Conservation (phyloP, 2,797 vertebrate genomes). For the Gymnodraco acuticeps region DNA sequence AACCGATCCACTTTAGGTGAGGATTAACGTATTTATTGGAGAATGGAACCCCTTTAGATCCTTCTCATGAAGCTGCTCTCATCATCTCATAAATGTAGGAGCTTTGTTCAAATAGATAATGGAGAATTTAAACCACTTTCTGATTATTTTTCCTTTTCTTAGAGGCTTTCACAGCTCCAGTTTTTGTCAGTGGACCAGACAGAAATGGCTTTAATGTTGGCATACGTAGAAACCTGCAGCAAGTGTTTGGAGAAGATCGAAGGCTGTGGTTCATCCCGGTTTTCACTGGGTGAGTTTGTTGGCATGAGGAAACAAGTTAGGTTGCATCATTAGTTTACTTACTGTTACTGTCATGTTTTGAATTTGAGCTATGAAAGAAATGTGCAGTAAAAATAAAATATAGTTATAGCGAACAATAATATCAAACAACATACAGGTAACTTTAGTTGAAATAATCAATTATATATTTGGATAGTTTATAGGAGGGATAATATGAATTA, state of each 20-base stretch:
- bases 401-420: background rate
- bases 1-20: conserved; percentile 98
- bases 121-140: conserved; percentile 16
- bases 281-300: conserved; percentile 88
- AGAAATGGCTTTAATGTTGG: conserved; percentile 96
- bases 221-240: conserved; percentile 90
- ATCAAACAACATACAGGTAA: background rate
- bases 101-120: background rate
- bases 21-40: conserved; percentile 54
- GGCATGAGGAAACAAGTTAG: background rate
- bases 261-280: conserved; percentile 94
- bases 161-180: conserved; percentile 97
- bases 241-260: conserved; percentile 94
- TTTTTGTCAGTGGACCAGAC: conserved; percentile 93
- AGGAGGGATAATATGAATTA: background rate
- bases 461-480: background rate
- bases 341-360: no score
- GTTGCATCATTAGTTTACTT: conserved; percentile 2
- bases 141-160: conserved; percentile 31
- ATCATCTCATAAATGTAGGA: background rate
- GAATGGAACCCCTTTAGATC: background rate
- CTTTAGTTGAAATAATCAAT: background rate
- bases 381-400: no score
- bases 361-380: no score
- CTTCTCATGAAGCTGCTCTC: conserved; percentile 2